phyloP scores from a whole-genome alignment of 2,888 invertebrate species.

The Xanthorhoe spadicearia region DNA sequence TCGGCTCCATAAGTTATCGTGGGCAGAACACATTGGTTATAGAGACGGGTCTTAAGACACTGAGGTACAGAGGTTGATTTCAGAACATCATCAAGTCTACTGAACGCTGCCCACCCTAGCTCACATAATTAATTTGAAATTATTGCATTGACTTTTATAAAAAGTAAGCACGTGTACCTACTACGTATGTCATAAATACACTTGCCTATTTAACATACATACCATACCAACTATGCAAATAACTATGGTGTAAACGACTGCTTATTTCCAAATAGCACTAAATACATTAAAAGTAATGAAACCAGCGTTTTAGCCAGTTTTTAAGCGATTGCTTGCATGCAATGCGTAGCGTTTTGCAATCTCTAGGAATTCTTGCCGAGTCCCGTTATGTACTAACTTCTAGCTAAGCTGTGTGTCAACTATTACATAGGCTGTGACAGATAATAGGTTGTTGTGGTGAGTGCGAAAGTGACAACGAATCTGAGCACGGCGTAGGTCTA shows the following conservation, averaged over 20 bases:
- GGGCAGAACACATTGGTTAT: no score
- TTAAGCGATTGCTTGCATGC: conserved; percentile 22
- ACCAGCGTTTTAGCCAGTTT: conserved; percentile 24
- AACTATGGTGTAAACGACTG: conserved; percentile 16
- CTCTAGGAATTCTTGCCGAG: conserved; percentile 22
- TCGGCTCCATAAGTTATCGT: no score
- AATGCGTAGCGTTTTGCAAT: conserved; percentile 27
- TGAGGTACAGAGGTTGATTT: no score
- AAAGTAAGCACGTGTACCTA: background rate
- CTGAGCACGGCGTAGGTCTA: background rate
- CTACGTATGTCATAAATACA: background rate
- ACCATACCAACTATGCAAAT: conserved; percentile 24
- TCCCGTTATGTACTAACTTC: conserved; percentile 28
- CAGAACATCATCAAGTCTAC: no score
- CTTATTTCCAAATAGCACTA: conserved; percentile 23
- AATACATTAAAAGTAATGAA: conserved; percentile 20
- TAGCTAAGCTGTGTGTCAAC: conserved; percentile 3
- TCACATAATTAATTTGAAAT: no score
- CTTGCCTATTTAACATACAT: background rate
- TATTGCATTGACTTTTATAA: background rate
- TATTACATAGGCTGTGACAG: conserved; percentile 4
- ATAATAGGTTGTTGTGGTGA: conserved; percentile 11
- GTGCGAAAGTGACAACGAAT: conserved; percentile 37
- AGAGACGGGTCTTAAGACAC: no score
- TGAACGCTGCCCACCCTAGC: no score